Evolutionary conservation across 2,888 invertebrate species (phyloP), one percentile per base, ranked within the genome.

Genomic region (Cheilosia vulpina): DNA sequence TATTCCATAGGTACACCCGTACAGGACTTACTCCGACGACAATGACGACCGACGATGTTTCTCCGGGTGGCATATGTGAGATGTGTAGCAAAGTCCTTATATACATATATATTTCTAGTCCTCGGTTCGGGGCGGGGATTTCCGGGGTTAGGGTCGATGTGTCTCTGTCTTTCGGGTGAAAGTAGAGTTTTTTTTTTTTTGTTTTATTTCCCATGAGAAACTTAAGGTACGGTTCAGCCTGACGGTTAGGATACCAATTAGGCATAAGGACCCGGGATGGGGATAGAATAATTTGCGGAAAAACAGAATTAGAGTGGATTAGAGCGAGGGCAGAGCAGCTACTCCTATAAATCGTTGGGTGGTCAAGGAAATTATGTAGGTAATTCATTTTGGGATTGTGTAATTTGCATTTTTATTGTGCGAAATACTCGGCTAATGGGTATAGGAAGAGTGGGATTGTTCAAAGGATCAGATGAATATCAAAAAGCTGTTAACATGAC

Each of bases 371-470:
- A 69, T 77, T 72, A 72, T 73, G 50, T 75, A 65, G 65, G 71
- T 76, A 75, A 84, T 84, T 84, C 80, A 80, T 84, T 84, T 80
- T 45, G 60, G 41, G 53, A 66, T 55, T 77, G 60, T 69, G 75
- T 80, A 75, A 84, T 84, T 84, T 84, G 84, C 84, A 84, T 84
- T 84, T 84, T 84, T 80, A 84, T 84, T 80, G 80, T 69, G 43
- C 53, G 62, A 73, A 66, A 57, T 68, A 34, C 77, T 66, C 17
- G 52, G 24, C 47, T 50, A 65, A 76, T 62, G 57, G 45, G 58
- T 21, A 24, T 53, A 24, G 27, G 21, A 7, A 60, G 27, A 41
- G 19, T 27, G 57, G 31, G 24, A 13, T 34, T 43, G 52, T 50
- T 19, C 11, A 66, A 66, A 41, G 66, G 72, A 73, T 73, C 60